Evolutionary conservation across 2,888 invertebrate genomes (phyloP).

Genomic region (Heteromurus nitidus): DNA sequence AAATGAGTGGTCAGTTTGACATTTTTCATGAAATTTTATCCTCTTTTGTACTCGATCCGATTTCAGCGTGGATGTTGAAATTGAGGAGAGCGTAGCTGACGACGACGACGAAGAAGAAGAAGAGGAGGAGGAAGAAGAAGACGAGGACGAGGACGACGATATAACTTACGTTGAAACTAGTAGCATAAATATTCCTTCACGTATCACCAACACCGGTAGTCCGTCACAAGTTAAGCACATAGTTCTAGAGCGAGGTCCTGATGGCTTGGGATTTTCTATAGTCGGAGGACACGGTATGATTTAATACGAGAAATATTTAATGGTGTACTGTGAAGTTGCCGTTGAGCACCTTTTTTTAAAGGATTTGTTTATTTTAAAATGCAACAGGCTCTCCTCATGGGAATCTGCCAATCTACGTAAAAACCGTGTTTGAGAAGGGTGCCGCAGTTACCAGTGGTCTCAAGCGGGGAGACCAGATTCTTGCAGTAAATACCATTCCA

Average conservation of each 20-base stretch:
- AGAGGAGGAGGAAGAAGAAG: constrained; percentile 19
- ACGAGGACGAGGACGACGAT: constrained; percentile 1
- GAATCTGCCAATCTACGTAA: constrained; percentile 78
- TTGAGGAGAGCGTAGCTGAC: constrained; percentile 63
- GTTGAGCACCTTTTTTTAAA: too few relatives aligned
- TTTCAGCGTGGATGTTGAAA: constrained; percentile 45
- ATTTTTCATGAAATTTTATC: neutral
- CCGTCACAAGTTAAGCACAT: constrained; percentile 73
- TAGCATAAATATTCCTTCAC: constrained; percentile 12
- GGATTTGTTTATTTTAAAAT: neutral
- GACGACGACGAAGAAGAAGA: too few relatives aligned
- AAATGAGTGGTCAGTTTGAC: neutral
- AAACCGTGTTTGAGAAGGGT: constrained; percentile 76
- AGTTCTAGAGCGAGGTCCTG: constrained; percentile 77
- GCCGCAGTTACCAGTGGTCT: constrained; percentile 75
- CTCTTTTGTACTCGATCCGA: neutral
- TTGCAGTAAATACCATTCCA: constrained; percentile 76
- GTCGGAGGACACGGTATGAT: constrained; percentile 77
- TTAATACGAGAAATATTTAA: too few relatives aligned
- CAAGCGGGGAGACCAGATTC: constrained; percentile 76
- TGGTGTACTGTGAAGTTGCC: too few relatives aligned
- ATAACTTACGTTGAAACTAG: constrained; percentile 1
- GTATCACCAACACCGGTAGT: neutral
- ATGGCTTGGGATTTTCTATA: constrained; percentile 79
- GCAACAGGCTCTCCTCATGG: constrained; percentile 76